These are phyloP conservation scores for Hirtodrosophila histrioides DNA, from an alignment of 2,888 invertebrate species.

Conservation along the genomic window DNA sequence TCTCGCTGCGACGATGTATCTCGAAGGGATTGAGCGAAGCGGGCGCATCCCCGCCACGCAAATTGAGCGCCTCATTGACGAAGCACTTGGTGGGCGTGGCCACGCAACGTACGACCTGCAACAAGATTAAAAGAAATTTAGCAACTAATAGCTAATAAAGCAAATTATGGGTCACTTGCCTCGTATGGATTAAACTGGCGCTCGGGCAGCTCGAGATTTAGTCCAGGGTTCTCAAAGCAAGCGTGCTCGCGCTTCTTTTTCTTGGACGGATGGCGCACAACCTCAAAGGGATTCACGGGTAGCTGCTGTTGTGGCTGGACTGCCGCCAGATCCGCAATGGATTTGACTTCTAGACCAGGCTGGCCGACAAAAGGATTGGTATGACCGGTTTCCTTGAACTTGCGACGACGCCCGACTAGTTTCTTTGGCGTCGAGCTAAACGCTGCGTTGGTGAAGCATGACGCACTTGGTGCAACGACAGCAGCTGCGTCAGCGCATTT, in stretches of 20 bases:
- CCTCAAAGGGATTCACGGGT: constrained; percentile 82
- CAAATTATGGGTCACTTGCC: constrained; percentile 50
- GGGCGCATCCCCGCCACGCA: constrained; percentile 77
- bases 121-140: neutral
- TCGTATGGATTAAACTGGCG: constrained; percentile 84
- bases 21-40: constrained; percentile 83
- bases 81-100: constrained; percentile 70
- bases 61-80: constrained; percentile 82
- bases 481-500: constrained; percentile 16
- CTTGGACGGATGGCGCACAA: constrained; percentile 83
- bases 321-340: constrained; percentile 75
- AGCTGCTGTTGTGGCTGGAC: constrained; percentile 22
- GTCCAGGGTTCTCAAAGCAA: constrained; percentile 83
- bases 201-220: constrained; percentile 83
- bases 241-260: constrained; percentile 82
- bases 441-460: constrained; percentile 82
- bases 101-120: constrained; percentile 68
- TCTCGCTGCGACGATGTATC: constrained; percentile 71
- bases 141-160: no score
- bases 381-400: constrained; percentile 42
- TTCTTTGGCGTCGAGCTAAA: constrained; percentile 83
- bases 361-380: constrained; percentile 53
- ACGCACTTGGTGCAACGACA: constrained; percentile 43
- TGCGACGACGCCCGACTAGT: constrained; percentile 69
- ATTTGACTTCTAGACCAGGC: constrained; percentile 82